Evolutionary conservation across 2,113 vertebrate species (phyloP), one percentile per base, ranked within the genome.

Genomic region (Pseudolaguvia tuberculata): DNA sequence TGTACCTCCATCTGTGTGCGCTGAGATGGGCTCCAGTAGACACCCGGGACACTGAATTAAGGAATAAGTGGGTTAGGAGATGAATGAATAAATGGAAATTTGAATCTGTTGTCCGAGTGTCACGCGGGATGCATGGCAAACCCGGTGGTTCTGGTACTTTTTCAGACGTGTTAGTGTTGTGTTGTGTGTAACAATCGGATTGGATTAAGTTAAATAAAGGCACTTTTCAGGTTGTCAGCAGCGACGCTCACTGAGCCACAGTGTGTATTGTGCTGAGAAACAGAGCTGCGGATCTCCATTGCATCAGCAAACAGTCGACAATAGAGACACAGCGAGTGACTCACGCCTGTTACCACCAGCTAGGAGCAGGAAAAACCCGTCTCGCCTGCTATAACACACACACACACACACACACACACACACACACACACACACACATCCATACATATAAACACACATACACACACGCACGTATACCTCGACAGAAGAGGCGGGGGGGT

Each of bases 281-380:
- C 83, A 81, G 67, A 79, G 72, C 79, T 18, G 69, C 63, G 61
- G 83, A 85, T 86, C 85, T 83, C 83, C 85, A 82, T 85, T 78
- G 79, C 85, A 88, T 91, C 89, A 90, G 90, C 90, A 91, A 89
- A 89, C 86, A 84, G 85, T 76, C 69, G 82, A 90, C 89, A 91
- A 89, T 88, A 79, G 85, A 58, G 78, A 23, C 77, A 80, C 84
- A 50, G 56, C n/a, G 65, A 59, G 70, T 84, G 78, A 84, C 80
- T 82, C 77, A 82, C 25, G 58, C 57, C 78, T 72, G 76, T 77
- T 78, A 80, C 51, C 57, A 17, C 27, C 15, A 56, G 66, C 76
- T 69, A 77, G 72, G 70, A 73, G 74, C 81, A 76, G 83, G 81
- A 83, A 81, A 81, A 82, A 75, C 83, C 72, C 18, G 77, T 70